A percentile compares a stretch with the other conserved stretches of the same genome.
Evolutionary conservation across 1,140 invertebrate genomes (phyloP).

Genomic region (Pachyrhynchus sulphureomaculatus): DNA sequence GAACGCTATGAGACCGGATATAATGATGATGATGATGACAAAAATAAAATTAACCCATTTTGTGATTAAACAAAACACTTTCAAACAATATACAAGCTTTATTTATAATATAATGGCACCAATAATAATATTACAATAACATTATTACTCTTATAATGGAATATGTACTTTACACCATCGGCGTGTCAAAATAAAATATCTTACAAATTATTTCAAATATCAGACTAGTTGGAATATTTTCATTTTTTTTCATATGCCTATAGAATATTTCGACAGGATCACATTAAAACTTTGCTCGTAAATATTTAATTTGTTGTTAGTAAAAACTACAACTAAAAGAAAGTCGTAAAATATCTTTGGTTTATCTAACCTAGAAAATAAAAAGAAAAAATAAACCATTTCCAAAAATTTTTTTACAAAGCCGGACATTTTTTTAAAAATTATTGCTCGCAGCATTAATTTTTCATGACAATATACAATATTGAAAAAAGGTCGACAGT

Average conservation of each 20-base stretch:
- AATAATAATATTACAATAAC: slow-evolving; percentile 35
- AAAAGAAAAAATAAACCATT: slow-evolving; percentile 13
- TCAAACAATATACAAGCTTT: slow-evolving; percentile 44
- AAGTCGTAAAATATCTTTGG: slow-evolving; percentile 38
- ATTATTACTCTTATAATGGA: slow-evolving; percentile 28
- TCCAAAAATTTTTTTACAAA: slow-evolving; percentile 11
- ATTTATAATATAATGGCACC: slow-evolving; percentile 44
- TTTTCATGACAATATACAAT: slow-evolving; percentile 1
- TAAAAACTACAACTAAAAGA: slow-evolving; percentile 9
- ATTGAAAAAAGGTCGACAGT: not conserved
- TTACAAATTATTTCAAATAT: slow-evolving; percentile 41
- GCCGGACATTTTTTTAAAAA: not conserved
- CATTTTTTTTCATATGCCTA: slow-evolving; percentile 6
- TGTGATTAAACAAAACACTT: not conserved
- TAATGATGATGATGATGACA: too few relatives aligned
- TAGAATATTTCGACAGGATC: slow-evolving; percentile 31
- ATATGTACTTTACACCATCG: slow-evolving; percentile 32
- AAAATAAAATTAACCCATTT: too few relatives aligned
- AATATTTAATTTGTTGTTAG: slow-evolving; percentile 7
- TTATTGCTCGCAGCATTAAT: slow-evolving; percentile 8
- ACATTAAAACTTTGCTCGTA: slow-evolving; percentile 17
- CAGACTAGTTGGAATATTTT: slow-evolving; percentile 40
- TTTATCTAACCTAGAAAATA: slow-evolving; percentile 27
- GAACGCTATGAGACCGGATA: too few relatives aligned
- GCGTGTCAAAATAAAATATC: slow-evolving; percentile 37